Conservation (phyloP, 2,797 vertebrate species). For the Heliangelus exortis region DNA sequence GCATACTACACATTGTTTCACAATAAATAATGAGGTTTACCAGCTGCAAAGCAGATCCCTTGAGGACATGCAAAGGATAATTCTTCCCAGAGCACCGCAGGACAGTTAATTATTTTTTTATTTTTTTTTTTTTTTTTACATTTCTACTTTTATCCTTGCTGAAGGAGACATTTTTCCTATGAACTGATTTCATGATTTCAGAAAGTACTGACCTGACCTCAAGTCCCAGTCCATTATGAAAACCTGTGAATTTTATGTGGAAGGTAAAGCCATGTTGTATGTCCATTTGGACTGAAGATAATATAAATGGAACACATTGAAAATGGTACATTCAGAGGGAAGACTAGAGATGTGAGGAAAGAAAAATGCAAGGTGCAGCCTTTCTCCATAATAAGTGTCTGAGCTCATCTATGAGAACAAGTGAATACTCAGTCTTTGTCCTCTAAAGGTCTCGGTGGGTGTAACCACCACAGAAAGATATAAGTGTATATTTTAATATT, state of each 20-base stretch:
- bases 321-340: background rate
- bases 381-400: background rate
- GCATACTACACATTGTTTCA: background rate
- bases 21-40: background rate
- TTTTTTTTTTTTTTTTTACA: background rate
- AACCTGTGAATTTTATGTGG: background rate
- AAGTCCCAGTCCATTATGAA: background rate
- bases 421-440: background rate
- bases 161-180: background rate
- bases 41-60: background rate
- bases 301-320: background rate
- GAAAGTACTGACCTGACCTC: background rate
- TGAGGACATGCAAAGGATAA: background rate
- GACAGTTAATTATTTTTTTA: background rate
- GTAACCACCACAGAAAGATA: background rate
- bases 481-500: background rate
- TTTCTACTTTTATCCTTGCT: background rate
- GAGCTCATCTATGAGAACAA: background rate
- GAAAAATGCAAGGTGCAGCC: background rate
- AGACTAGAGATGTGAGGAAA: background rate
- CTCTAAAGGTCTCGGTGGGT: background rate
- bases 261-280: background rate
- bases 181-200: background rate
- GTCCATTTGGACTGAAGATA: background rate
- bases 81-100: background rate